Evolutionary conservation across 2,888 invertebrate genomes (phyloP).

Genomic region (Andricus quercusramuli): DNA sequence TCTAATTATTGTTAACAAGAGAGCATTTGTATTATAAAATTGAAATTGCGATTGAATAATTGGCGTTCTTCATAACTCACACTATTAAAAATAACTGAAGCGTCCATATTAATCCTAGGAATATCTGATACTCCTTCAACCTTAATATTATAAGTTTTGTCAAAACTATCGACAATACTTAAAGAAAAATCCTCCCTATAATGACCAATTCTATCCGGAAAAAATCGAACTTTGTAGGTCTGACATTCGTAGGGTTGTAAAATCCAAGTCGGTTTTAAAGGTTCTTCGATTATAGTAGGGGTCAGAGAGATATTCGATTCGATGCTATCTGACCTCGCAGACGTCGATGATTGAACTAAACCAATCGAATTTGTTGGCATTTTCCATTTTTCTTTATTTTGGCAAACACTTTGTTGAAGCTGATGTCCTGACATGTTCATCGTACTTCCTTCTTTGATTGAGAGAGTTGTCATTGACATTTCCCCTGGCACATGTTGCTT

Average conservation of each 20-base stretch:
- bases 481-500: background rate
- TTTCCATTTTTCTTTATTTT: conserved; percentile 1
- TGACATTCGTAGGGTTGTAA: conserved; percentile 64
- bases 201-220: conserved; percentile 60
- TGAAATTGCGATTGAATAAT: no score
- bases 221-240: conserved; percentile 63
- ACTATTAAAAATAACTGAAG: conserved; percentile 62
- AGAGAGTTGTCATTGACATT: background rate
- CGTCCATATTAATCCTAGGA: conserved; percentile 66
- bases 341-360: background rate
- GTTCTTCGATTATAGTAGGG: conserved; percentile 50
- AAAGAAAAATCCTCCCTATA: conserved; percentile 61
- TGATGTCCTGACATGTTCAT: background rate
- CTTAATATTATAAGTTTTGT: conserved; percentile 57
- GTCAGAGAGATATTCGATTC: background rate
- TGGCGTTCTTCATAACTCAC: conserved; percentile 44
- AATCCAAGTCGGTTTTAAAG: conserved; percentile 62
- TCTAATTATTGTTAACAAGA: no score
- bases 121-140: conserved; percentile 64
- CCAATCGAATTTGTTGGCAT: background rate
- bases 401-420: background rate
- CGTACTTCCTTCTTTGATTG: background rate
- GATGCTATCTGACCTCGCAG: background rate
- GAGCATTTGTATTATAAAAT: no score
- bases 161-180: conserved; percentile 56